Base-by-base conservation (phyloP, 2,113 vertebrate species). In the Sula dactylatra region DNA sequence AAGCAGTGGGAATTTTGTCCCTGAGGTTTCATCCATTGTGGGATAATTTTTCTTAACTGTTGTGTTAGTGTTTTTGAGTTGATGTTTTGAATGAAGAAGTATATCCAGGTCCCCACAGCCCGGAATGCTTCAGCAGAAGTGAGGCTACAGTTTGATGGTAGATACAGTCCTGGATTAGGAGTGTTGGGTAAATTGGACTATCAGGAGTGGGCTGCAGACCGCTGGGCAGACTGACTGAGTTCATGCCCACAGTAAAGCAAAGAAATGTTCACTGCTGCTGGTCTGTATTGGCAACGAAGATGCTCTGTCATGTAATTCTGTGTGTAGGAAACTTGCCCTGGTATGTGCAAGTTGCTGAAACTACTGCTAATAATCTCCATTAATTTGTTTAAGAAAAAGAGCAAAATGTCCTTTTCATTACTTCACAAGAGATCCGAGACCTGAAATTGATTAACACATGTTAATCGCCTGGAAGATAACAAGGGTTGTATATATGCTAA, bases 351-450 rank as follows among this genome's bases (percentile, higher is more conserved):
- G 25, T 16, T 81, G 8, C 34, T 64, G 45, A 62, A 90, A 70
- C 3, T 7, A 24, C 6, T 0, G 1, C 3, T 73, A n/a, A n/a
- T 52, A 29, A 13, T 52, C 22, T 85, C 8, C 16, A 49, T n/a
- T 61, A 40, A 34, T 49, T 56, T 2, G 1, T 56, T 69, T 45
- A 34, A 56, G 16, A 54, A 77, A 92, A 72, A 66, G 27, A 67
- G 5, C 1, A 81, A 82, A 81, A 71, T 59, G 49, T n/a, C 9
- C 5, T 88, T 71, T 78, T 38, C 12, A 59, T 59, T 84, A 50
- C 8, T 80, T 88, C 11, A 19, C 11, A 47, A 40, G 65, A 36
- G 6, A 67, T 52, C 16, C n/a, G 19, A 69, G 49, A 88, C 12
- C 8, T 66, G 42, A 50, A 84, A 54, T 8, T 62, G 13, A 69